A percentile compares a stretch with the other conserved stretches of the same genome.
These are phyloP conservation scores for Lithobates sylvaticus DNA, from an alignment of 2,797 vertebrate species.

Conservation along the genomic window DNA sequence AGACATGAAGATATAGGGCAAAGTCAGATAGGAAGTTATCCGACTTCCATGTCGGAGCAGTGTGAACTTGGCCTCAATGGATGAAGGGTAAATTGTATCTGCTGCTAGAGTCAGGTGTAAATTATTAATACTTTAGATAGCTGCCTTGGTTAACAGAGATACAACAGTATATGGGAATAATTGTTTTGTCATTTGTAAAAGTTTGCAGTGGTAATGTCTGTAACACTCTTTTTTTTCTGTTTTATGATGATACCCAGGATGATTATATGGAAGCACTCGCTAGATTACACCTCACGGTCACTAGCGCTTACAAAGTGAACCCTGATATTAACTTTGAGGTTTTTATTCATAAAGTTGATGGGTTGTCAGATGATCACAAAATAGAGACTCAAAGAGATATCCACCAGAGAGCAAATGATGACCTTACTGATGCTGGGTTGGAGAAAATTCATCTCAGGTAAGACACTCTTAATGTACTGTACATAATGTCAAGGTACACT, in stretches of 20 bases:
- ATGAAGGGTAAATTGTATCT: too few species aligned
- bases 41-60: too few species aligned
- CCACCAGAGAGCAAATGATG: conserved; percentile 90
- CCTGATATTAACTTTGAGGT: conserved; percentile 95
- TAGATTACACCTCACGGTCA: conserved; percentile 91
- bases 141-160: not conserved
- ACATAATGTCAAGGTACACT: too few species aligned
- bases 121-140: not conserved
- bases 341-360: conserved; percentile 96
- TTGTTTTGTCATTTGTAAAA: not conserved
- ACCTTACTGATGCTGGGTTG: conserved; percentile 87
- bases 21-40: too few species aligned
- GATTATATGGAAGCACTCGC: conserved; percentile 93
- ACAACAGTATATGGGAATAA: not conserved
- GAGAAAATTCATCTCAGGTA: conserved; percentile 93
- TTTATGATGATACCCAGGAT: conserved; percentile 74
- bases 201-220: not conserved
- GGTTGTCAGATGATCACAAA: conserved; percentile 93
- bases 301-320: conserved; percentile 92
- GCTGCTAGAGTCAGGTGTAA: too few species aligned
- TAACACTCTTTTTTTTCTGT: not conserved
- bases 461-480: conserved; percentile 66
- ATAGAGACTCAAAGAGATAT: conserved; percentile 94
- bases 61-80: too few species aligned
- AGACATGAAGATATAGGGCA: too few species aligned